Evolutionary conservation across 1,140 invertebrate genomes (phyloP), one percentile per base, ranked within the genome.

Genomic region (Cydia fagiglandana): DNA sequence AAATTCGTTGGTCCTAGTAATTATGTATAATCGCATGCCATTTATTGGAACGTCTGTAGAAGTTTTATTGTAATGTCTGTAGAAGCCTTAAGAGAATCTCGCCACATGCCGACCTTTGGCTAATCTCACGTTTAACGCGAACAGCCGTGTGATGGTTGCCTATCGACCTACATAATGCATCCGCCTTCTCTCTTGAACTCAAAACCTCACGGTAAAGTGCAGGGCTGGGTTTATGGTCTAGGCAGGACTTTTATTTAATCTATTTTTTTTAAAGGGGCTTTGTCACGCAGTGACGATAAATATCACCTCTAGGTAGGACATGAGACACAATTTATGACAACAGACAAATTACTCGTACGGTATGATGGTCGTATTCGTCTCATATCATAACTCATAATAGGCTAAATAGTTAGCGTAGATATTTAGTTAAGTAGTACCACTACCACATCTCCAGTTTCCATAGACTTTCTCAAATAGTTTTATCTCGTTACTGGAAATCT

Each of bases 41-140:
- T 45, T 12, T 45, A 12, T 45, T 13, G 10, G 0, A 13, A 13
- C 41, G 12, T 45, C 41, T 45, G 41, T 45, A 45, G 7, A 3
- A 12, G 41, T 12, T 1, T 47, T 47, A 12, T 45, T 13, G 10
- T 7, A 13, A 45, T 1, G 12, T 45, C 41, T 45, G 41, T 45
- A 45, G 7, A 3, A 12, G 41, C 41, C 10, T 47, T 47, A 12
- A 15, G 47, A 50, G 15, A 50, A 50, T 50, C 47, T 17, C 50
- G 50, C 17, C 50, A 53, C n/a, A 50, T 50, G 4, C n/a, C 50
- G 45, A 47, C 45, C 45, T 47, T 47, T 47, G 45, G 45, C 45
- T 47, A 53, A 53, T 53, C 50, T 53, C n/a, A 53, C 50, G n/a
- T 53, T 53, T 53, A 53, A n/a, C 10, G 50, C 50, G 50, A 53